Percentiles rank a stretch among this genome's conserved stretches.
These are phyloP conservation scores for Silurus glanis DNA, from an alignment of 2,113 vertebrate genomes.

Conservation along the genomic window DNA sequence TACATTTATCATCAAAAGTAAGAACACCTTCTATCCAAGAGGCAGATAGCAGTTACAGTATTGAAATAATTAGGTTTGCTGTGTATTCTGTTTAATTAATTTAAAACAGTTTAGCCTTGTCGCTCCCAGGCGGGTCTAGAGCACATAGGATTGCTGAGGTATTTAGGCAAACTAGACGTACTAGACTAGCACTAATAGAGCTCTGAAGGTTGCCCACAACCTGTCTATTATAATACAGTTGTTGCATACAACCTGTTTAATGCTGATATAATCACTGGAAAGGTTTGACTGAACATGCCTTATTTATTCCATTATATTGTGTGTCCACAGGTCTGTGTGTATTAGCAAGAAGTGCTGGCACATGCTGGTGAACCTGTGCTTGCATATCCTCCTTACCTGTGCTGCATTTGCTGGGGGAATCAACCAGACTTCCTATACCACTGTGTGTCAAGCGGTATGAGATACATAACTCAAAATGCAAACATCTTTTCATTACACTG, in stretches of 20 bases:
- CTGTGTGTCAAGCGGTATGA: conserved; percentile 95
- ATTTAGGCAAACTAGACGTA: background rate
- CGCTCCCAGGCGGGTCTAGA: background rate
- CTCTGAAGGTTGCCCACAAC: background rate
- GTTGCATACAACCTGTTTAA: background rate
- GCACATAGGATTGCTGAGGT: background rate
- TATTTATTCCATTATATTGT: background rate
- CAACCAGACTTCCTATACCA: conserved; percentile 85
- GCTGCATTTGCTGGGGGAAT: conserved; percentile 89
- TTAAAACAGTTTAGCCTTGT: background rate
- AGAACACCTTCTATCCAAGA: conserved; percentile 25
- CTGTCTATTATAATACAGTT: background rate
- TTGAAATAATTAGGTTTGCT: background rate
- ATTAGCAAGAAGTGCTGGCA: conserved; percentile 96
- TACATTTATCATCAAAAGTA: conserved; percentile 93
- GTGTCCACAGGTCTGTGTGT: conserved; percentile 75
- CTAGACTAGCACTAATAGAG: background rate
- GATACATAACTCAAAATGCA: background rate
- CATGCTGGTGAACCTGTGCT: conserved; percentile 93
- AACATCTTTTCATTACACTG: background rate
- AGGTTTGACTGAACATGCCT: background rate
- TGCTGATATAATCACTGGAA: background rate
- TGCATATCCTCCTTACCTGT: conserved; percentile 91
- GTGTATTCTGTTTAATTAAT: background rate
- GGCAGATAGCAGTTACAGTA: background rate